Evolutionary conservation across 2,888 invertebrate species (phyloP).

Genomic region (Pristionchus fissidentatus): DNA sequence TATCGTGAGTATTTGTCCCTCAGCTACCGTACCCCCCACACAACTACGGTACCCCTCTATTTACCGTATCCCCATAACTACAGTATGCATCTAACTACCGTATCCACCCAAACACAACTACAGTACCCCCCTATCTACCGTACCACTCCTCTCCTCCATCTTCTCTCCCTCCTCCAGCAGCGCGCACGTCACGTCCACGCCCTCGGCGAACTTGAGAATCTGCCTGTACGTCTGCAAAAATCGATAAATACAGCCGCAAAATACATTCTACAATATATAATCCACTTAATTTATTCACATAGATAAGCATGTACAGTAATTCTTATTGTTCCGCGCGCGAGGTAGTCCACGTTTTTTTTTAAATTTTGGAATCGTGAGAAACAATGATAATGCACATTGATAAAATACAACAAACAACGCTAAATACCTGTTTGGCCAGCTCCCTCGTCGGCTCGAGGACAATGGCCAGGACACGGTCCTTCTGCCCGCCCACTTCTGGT

Average conservation of each 20-base stretch:
- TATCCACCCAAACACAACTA: neutral
- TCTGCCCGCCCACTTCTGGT: neutral
- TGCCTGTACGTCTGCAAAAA: conserved; percentile 57
- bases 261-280: no score
- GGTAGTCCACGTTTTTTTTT: no score
- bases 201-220: conserved; percentile 59
- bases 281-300: no score
- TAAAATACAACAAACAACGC: no score
- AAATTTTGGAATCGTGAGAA: no score
- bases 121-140: neutral
- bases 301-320: no score
- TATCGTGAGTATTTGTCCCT: no score
- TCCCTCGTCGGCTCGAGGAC: conserved; percentile 94
- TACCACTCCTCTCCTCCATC: conserved; percentile 21
- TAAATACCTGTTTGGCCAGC: conserved; percentile 88
- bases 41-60: neutral
- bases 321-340: no score
- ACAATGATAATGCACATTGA: no score
- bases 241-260: neutral
- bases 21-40: neutral
- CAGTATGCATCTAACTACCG: neutral
- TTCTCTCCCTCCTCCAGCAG: conserved; percentile 54
- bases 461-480: conserved; percentile 82
- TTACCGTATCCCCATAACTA: neutral
- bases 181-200: conserved; percentile 53